A percentile compares a stretch with the other conserved stretches of the same genome.
Conservation (phyloP, 2,113 vertebrate species). For the Archocentrus centrarchus region DNA sequence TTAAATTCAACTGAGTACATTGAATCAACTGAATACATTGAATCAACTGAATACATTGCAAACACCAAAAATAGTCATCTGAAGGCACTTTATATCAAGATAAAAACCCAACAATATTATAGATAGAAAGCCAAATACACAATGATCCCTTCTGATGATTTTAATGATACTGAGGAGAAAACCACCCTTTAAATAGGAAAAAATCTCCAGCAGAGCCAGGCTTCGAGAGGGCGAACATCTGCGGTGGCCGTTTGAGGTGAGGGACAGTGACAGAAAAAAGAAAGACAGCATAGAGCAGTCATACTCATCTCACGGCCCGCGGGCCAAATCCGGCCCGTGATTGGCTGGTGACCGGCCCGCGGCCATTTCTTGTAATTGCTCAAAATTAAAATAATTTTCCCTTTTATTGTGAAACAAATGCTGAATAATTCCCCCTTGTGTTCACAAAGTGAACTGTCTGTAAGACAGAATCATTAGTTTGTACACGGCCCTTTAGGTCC, state of each 20-base stretch:
- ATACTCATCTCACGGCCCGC: too few species aligned
- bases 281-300: neutral
- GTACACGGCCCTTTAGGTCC: too few species aligned
- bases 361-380: too few species aligned
- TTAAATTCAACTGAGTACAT: neutral
- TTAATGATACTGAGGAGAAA: neutral
- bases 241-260: too few species aligned
- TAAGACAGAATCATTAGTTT: too few species aligned
- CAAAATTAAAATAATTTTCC: too few species aligned
- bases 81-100: neutral
- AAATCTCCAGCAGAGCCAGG: neutral
- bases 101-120: neutral
- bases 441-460: too few species aligned
- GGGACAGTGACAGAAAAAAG: neutral
- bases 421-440: too few species aligned
- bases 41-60: neutral
- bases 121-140: neutral
- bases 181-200: neutral
- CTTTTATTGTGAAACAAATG: too few species aligned
- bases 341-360: too few species aligned
- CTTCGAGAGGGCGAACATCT: neutral
- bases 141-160: neutral
- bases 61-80: neutral
- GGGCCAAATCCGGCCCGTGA: too few species aligned
- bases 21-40: too few species aligned